Percentiles rank a stretch among this genome's conserved stretches.
These are phyloP conservation scores for Petrosia ficiformis DNA, from an alignment of 37 sponge, comb jelly and placozoan species.

Conservation along the genomic window DNA sequence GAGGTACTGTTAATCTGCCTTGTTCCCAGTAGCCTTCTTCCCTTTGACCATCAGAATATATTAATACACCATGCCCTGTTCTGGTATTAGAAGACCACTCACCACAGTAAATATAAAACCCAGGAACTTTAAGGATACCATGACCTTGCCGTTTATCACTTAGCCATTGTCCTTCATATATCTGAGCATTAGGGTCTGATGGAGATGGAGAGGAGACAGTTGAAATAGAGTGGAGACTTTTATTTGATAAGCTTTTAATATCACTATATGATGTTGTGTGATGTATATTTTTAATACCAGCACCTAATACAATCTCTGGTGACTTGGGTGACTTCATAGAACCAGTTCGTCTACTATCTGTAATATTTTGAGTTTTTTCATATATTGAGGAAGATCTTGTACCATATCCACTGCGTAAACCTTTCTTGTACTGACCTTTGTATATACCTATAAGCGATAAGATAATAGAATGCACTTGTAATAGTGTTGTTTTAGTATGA, in stretches of 20 bases:
- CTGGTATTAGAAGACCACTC: conserved; percentile 38
- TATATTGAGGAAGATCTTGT: conserved; percentile 42
- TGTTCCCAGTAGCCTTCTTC: conserved; percentile 55
- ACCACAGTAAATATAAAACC: conserved; percentile 45
- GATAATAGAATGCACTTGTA: neutral
- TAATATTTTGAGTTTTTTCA: too few species aligned
- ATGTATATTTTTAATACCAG: too few species aligned
- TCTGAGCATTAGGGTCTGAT: conserved; percentile 20
- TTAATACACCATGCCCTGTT: conserved; percentile 53
- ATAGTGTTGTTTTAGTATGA: too few species aligned
- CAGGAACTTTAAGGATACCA: conserved; percentile 41
- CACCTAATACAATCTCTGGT: too few species aligned
- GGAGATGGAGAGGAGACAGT: neutral
- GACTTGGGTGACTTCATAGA: too few species aligned
- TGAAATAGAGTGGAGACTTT: neutral
- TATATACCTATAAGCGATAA: conserved; percentile 38
- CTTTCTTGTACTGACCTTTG: conserved; percentile 42
- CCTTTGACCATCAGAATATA: conserved; percentile 19
- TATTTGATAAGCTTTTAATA: neutral
- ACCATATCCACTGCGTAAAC: conserved; percentile 38
- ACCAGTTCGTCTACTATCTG: too few species aligned
- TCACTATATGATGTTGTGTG: neutral
- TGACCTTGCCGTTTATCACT: conserved; percentile 51
- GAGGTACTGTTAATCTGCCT: conserved; percentile 23
- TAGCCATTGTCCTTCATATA: conserved; percentile 62